Percentiles rank a stretch among this genome's conserved stretches.
These are phyloP conservation scores for Pantherophis alleghaniensis DNA, from an alignment of 2,797 vertebrate genomes.

Conservation along the genomic window DNA sequence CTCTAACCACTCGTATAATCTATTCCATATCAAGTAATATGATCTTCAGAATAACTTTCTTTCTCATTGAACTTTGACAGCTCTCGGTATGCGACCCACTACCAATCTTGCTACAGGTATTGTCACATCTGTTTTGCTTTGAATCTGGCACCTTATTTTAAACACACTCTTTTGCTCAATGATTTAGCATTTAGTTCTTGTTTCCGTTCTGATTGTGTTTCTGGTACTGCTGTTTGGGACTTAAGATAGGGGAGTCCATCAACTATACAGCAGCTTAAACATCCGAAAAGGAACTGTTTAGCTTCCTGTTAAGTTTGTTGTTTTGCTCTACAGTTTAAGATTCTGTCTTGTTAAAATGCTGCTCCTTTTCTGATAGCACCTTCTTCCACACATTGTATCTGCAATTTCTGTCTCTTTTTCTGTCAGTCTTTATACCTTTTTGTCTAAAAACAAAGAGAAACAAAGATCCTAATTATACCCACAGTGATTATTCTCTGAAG, in stretches of 20 bases:
- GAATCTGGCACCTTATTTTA: background rate
- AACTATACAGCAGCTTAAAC: background rate
- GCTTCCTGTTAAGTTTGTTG: slow-evolving; percentile 2
- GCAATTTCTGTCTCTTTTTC: slow-evolving; percentile 71
- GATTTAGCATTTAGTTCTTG: background rate
- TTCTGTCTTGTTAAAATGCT: slow-evolving; percentile 60
- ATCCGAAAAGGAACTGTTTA: background rate
- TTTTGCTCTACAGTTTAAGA: slow-evolving; percentile 18
- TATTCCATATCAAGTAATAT: no score
- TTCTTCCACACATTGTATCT: slow-evolving; percentile 58
- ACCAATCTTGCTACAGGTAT: background rate
- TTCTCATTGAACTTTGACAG: background rate
- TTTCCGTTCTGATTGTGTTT: background rate
- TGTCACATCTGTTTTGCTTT: background rate
- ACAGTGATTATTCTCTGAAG: slow-evolving; percentile 71
- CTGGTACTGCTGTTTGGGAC: background rate
- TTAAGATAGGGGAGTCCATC: background rate
- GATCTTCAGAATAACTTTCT: background rate
- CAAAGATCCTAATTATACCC: slow-evolving; percentile 76
- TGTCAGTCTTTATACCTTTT: slow-evolving; percentile 70
- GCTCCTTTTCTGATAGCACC: slow-evolving; percentile 47
- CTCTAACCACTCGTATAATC: no score
- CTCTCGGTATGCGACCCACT: background rate
- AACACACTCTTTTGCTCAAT: background rate
- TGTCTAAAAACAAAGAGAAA: slow-evolving; percentile 69